A percentile compares a stretch with the other conserved stretches of the same genome.
phyloP scores from a whole-genome alignment of 2,113 vertebrate species.

The Jaculus jaculus region DNA sequence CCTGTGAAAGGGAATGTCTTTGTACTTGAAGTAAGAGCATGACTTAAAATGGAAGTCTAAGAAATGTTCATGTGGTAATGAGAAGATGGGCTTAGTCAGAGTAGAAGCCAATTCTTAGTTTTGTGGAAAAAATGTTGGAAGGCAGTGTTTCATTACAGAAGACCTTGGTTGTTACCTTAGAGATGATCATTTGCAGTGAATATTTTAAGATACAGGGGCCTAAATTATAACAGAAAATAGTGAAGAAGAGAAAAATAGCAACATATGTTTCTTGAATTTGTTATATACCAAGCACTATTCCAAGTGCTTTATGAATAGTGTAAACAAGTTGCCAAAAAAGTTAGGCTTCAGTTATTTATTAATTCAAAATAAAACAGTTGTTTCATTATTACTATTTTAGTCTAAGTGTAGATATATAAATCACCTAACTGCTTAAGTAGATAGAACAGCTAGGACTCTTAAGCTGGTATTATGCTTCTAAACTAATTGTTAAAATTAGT shows the following conservation, averaged over 20 bases:
- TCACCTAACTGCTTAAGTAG: background rate
- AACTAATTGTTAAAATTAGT: slow-evolving; percentile 47
- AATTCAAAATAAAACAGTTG: background rate
- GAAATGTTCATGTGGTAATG: background rate
- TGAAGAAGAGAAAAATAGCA: background rate
- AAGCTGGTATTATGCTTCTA: background rate
- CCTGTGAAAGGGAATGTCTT: background rate
- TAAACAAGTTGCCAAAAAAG: slow-evolving; percentile 13
- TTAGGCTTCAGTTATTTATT: background rate
- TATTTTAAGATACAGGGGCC: background rate
- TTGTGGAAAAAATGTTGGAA: background rate
- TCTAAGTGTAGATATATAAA: background rate
- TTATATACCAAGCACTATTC: background rate
- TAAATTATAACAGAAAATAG: background rate
- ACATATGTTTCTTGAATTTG: background rate
- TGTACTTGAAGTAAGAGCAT: background rate
- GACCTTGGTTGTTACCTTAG: background rate
- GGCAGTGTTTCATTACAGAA: background rate
- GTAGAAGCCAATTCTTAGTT: background rate
- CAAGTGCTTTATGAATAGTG: background rate
- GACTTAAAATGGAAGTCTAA: background rate
- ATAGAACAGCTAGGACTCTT: background rate
- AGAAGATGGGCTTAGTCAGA: background rate
- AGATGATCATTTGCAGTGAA: background rate
- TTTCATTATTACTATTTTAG: background rate